Base-by-base conservation (phyloP, 2,113 vertebrate species). In the Bufo bufo region DNA sequence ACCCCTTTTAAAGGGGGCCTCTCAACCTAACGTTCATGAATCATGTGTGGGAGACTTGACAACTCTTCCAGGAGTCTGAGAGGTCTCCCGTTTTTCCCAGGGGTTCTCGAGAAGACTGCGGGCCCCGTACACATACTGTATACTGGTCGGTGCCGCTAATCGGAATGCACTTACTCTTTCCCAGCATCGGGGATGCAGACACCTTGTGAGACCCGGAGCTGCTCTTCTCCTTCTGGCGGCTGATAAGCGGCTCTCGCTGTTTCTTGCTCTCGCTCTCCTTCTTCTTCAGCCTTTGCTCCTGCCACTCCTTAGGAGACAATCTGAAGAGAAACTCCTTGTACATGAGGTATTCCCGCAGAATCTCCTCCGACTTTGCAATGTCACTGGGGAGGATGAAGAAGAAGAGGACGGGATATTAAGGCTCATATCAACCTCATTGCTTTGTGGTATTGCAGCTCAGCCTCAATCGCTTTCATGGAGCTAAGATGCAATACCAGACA, bases 241-340 rank as follows among this genome's bases (percentile, higher is more conserved):
- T 47, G 23, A 43, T 16, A 5, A 20, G 17, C 4, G 69, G 20
- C 10, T 33, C 33, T 33, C 10, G 54, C 6, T 80, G 47, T 49
- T 11, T 20, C 19, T 50, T 49, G 45, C 47, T 75, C 17, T 82
- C 23, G 69, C 87, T 77, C 59, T 2, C 0, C 17, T 47, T 83
- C 84, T 93, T 96, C 84, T 61, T 90, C 13, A 90, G 74, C 12
- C 94, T 94, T 11, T 93, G 85, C 3, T 97, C 93, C 89, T 94
- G 90, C 98, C 97, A 98, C 85, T 97, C 96, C 50, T 91, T 93
- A 6, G 97, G 98, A 10, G 97, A 97, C 16, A 99, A 86, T 66
- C 95, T 93, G 43, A 95, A 95, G 47, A 99, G 96, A 89, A 99
- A 96, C 16, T 97, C 93, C 87, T 93, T 95, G 92, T 97, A 98